Evolutionary conservation across 53 echinoderm and acorn worm species (phyloP).

Genomic region (Echinarachnius parma): DNA sequence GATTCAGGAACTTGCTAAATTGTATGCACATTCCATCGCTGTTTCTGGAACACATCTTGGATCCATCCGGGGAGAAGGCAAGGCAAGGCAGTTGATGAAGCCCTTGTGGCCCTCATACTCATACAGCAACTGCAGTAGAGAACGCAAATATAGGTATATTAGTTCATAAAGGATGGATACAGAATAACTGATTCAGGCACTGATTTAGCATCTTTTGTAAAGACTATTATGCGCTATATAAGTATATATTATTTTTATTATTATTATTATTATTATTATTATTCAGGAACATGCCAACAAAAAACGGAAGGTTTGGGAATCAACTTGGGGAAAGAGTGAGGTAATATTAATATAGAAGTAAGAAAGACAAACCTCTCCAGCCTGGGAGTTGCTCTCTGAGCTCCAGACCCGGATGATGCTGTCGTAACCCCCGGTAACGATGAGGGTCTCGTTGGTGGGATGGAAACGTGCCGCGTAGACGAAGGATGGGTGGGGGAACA

Average conservation of each 20-base stretch:
- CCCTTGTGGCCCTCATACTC: constrained; percentile 85
- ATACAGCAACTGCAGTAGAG: constrained; percentile 59
- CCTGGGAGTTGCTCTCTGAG: constrained; percentile 48
- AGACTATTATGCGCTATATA: no score
- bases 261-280: no score
- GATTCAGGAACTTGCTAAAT: no score
- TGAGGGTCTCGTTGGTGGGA: constrained; percentile 51
- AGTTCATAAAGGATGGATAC: no score
- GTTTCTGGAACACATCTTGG: constrained; percentile 81
- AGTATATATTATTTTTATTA: no score
- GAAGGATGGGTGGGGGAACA: constrained; percentile 95
- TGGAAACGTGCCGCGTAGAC: constrained; percentile 84
- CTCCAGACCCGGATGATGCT: constrained; percentile 85
- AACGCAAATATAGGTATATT: no score
- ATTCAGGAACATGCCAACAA: no score
- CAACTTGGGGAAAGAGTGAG: background rate
- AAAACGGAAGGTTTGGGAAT: background rate
- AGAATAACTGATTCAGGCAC: no score
- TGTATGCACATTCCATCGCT: constrained; percentile 72
- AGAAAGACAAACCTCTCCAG: constrained; percentile 69
- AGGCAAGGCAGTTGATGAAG: constrained; percentile 87
- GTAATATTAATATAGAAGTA: background rate
- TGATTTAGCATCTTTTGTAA: no score
- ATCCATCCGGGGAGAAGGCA: constrained; percentile 77
- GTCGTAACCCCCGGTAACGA: constrained; percentile 90